phyloP scores from a whole-genome alignment of 2,797 vertebrate species.

The Periophthalmus magnuspinnatus region DNA sequence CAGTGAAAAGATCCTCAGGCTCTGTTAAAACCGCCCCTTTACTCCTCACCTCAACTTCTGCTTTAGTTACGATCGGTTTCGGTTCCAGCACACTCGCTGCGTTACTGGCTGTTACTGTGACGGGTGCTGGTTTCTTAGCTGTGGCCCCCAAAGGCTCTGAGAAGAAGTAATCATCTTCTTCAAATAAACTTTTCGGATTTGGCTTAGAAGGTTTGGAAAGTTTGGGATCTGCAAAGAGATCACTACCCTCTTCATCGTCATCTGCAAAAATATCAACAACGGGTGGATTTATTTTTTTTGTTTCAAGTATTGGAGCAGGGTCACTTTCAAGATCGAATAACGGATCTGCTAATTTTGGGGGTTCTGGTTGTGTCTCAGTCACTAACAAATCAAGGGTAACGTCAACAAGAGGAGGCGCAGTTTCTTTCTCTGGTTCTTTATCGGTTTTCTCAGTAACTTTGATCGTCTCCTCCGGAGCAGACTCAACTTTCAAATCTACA shows the following conservation, averaged over 20 bases:
- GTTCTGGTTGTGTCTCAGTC: constrained; percentile 1
- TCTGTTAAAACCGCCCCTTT: constrained; percentile 29
- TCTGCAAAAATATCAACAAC: constrained; percentile 57
- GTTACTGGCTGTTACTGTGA: constrained; percentile 12
- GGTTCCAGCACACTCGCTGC: constrained; percentile 14
- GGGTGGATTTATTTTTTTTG: constrained; percentile 31
- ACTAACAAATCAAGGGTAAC: constrained; percentile 18
- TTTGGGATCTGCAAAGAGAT: constrained; percentile 55
- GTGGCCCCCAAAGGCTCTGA: constrained; percentile 58
- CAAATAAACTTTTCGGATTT: constrained; percentile 62
- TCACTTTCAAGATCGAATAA: constrained; percentile 50
- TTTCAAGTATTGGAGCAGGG: not conserved
- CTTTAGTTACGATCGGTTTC: constrained; percentile 34
- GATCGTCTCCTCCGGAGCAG: not conserved
- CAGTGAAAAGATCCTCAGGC: constrained; percentile 64
- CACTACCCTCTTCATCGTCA: constrained; percentile 62
- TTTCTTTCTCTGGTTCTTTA: constrained; percentile 27
- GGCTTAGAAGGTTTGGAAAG: constrained; percentile 54
- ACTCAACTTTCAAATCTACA: not conserved
- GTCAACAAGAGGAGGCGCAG: constrained; percentile 37
- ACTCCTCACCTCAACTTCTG: not conserved
- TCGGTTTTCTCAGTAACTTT: constrained; percentile 25
- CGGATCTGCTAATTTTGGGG: constrained; percentile 34
- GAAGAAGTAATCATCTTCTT: constrained; percentile 63
- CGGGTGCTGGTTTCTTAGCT: constrained; percentile 45